phyloP scores from a whole-genome alignment of 2,888 invertebrate species.

The Drosophila lutescens region DNA sequence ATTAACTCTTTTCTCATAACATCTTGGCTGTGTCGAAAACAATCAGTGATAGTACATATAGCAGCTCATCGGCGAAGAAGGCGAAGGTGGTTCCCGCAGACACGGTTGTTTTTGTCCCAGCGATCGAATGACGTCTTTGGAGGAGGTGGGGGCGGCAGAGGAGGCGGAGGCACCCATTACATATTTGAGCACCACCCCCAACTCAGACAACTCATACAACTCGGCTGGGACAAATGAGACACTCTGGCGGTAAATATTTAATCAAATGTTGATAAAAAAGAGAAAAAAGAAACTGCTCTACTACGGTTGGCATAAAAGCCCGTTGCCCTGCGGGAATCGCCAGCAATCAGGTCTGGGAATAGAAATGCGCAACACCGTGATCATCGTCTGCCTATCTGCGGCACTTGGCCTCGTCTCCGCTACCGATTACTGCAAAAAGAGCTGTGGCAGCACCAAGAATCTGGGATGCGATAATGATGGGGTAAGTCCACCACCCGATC shows the following conservation, averaged over 20 bases:
- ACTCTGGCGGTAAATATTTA: slow-evolving; percentile 64
- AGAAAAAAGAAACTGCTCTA: slow-evolving; percentile 4
- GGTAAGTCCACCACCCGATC: slow-evolving; percentile 25
- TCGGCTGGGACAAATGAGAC: slow-evolving; percentile 32
- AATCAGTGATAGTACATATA: slow-evolving; percentile 8
- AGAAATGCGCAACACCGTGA: slow-evolving; percentile 50
- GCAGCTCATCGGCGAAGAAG: slow-evolving; percentile 6
- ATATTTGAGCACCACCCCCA: slow-evolving; percentile 11
- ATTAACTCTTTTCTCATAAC: background rate
- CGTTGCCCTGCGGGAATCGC: background rate
- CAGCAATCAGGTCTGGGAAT: slow-evolving; percentile 39
- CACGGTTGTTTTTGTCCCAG: slow-evolving; percentile 18
- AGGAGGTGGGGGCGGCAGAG: background rate
- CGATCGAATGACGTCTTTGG: slow-evolving; percentile 26
- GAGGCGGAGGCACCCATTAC: background rate
- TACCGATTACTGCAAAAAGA: slow-evolving; percentile 56
- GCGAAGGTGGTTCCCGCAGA: slow-evolving; percentile 3
- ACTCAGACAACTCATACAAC: background rate
- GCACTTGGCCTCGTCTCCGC: slow-evolving; percentile 41
- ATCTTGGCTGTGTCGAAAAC: slow-evolving; percentile 11
- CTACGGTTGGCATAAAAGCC: slow-evolving; percentile 53
- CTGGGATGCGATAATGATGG: slow-evolving; percentile 67
- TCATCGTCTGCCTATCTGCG: slow-evolving; percentile 28
- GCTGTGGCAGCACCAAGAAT: slow-evolving; percentile 46
- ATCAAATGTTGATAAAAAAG: slow-evolving; percentile 56